These are phyloP conservation scores for Drosophila meridiana DNA, from an alignment of 2,888 invertebrate genomes.

Conservation along the genomic window DNA sequence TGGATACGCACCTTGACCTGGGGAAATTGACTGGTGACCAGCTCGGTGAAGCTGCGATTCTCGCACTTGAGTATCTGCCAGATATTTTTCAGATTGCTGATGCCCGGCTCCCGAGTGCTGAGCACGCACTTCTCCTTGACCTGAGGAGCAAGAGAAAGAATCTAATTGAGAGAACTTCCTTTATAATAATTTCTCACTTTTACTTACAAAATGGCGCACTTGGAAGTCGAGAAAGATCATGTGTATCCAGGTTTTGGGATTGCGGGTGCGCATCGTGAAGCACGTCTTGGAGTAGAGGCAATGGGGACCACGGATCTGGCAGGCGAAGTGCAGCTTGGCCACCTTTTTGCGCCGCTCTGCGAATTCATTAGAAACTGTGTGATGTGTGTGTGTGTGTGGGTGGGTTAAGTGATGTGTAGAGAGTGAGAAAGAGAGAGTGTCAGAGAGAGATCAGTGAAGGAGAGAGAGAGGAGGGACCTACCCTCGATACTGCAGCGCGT, in stretches of 20 bases:
- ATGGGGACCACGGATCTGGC: constrained; percentile 92
- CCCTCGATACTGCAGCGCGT: constrained; percentile 97
- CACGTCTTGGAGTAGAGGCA: constrained; percentile 94
- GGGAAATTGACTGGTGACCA: constrained; percentile 97
- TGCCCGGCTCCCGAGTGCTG: constrained; percentile 92
- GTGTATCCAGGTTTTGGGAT: constrained; percentile 96
- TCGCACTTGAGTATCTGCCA: constrained; percentile 98
- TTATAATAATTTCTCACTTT: too few species aligned
- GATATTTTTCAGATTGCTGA: constrained; percentile 94
- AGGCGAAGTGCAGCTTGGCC: constrained; percentile 95
- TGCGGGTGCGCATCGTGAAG: constrained; percentile 92
- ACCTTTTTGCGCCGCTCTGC: constrained; percentile 93
- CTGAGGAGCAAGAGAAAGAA: constrained; percentile 50
- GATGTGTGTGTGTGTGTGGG: constrained; percentile 48
- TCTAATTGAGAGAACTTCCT: not conserved
- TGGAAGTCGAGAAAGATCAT: constrained; percentile 97
- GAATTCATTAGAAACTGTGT: constrained; percentile 83
- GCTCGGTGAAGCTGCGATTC: constrained; percentile 94
- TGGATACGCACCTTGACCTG: constrained; percentile 89
- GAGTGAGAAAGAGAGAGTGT: not conserved
- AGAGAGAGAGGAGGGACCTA: constrained; percentile 81
- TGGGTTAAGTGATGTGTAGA: not conserved
- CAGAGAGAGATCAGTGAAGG: constrained; percentile 10
- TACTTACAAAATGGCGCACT: constrained; percentile 85
- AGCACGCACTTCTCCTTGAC: constrained; percentile 91